Conservation (phyloP, 1,140 invertebrate species). For the Caenorhabditis brenneri region DNA sequence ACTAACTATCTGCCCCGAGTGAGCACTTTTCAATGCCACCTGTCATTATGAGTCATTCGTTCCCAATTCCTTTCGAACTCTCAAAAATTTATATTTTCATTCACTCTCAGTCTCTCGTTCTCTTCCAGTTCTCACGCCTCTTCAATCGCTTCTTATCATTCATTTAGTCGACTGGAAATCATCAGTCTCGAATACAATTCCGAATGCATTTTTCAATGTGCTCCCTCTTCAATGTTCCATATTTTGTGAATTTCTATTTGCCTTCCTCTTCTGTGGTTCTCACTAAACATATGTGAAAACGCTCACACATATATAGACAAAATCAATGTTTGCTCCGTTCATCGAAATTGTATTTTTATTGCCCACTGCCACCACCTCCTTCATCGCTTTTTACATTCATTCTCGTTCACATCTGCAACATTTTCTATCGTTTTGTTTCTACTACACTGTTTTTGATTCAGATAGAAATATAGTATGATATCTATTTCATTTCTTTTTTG, state of each 20-base stretch:
- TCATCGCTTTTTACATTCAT: not conserved
- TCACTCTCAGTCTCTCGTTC: not conserved
- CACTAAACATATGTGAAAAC: conserved; percentile 3
- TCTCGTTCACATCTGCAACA: not conserved
- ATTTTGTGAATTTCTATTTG: not conserved
- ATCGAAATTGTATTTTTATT: conserved; percentile 43
- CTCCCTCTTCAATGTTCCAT: not conserved
- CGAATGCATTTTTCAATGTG: not conserved
- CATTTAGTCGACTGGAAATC: not conserved
- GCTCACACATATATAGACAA: conserved; percentile 26
- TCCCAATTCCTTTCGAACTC: not conserved
- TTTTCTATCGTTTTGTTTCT: not conserved
- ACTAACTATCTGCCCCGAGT: not conserved
- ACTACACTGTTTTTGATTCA: not conserved
- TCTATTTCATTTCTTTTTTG: not conserved
- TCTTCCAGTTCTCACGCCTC: not conserved
- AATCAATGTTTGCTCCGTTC: conserved; percentile 40
- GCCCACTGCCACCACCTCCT: not conserved
- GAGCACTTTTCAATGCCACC: not conserved
- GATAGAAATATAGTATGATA: conserved; percentile 2
- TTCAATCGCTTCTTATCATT: not conserved
- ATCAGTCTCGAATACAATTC: not conserved
- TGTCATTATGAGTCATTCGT: not conserved
- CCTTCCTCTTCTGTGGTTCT: not conserved
- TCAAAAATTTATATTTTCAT: not conserved